These are phyloP conservation scores for Dasysyrphus tricinctus DNA, from an alignment of 2,888 invertebrate genomes.

Conservation along the genomic window DNA sequence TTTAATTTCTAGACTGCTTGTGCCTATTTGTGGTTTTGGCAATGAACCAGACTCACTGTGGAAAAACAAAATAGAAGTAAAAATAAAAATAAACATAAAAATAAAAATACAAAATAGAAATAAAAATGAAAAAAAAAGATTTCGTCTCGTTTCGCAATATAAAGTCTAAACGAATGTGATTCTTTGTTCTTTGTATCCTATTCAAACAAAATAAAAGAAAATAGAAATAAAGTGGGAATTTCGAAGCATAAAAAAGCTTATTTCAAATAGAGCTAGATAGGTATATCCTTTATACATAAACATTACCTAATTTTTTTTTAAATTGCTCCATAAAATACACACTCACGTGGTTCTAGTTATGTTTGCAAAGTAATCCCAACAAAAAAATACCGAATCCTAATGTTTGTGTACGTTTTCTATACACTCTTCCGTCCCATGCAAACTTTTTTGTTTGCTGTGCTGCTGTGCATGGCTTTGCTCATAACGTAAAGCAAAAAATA, in stretches of 20 bases:
- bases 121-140: neutral
- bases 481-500: slow-evolving; percentile 16
- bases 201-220: slow-evolving; percentile 33
- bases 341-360: slow-evolving; percentile 27
- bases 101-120: neutral
- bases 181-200: slow-evolving; percentile 8
- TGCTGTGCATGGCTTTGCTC: neutral
- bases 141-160: slow-evolving; percentile 19
- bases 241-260: slow-evolving; percentile 28
- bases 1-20: slow-evolving; percentile 4
- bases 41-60: slow-evolving; percentile 19
- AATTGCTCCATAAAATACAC: slow-evolving; percentile 33
- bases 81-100: neutral
- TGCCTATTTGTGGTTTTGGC: slow-evolving; percentile 16
- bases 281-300: slow-evolving; percentile 15
- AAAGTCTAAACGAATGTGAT: slow-evolving; percentile 10
- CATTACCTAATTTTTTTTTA: slow-evolving; percentile 23
- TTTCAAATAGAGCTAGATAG: neutral
- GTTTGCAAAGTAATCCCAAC: slow-evolving; percentile 33
- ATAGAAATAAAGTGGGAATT: slow-evolving; percentile 40
- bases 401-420: neutral
- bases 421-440: neutral
- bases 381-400: slow-evolving; percentile 5
- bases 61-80: slow-evolving; percentile 1
- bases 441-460: neutral